phyloP scores from a whole-genome alignment of 2,113 vertebrate genomes.

The Pelecanoides urinatrix region DNA sequence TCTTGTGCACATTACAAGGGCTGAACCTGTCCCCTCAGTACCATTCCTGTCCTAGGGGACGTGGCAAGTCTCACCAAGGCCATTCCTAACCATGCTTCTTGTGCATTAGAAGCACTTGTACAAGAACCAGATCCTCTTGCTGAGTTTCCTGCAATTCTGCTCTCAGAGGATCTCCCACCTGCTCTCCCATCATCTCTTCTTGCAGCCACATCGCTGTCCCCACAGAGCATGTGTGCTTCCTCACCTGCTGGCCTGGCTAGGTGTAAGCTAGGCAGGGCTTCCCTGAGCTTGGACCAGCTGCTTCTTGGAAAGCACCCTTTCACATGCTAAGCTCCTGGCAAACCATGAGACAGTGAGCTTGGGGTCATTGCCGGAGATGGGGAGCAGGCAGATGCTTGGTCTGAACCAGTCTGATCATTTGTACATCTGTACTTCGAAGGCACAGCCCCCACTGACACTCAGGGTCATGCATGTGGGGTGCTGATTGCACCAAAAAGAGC shows the following conservation, averaged over 20 bases:
- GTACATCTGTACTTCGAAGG: background rate
- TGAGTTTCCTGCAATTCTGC: background rate
- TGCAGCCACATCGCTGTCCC: background rate
- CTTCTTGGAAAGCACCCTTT: background rate
- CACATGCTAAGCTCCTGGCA: background rate
- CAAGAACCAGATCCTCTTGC: background rate
- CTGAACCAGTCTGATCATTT: background rate
- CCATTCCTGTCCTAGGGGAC: background rate
- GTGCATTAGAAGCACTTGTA: background rate
- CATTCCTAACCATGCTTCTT: background rate
- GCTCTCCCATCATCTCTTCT: background rate
- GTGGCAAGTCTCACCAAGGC: background rate
- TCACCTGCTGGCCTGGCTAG: background rate
- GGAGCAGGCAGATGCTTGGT: background rate
- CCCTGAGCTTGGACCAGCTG: background rate
- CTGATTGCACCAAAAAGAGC: background rate
- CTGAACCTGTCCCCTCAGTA: background rate
- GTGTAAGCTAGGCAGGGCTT: background rate
- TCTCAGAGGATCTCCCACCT: background rate
- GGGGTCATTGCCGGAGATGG: background rate
- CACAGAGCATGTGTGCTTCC: background rate
- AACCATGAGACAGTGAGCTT: background rate
- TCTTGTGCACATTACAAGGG: background rate
- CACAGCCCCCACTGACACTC: background rate
- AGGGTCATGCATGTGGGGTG: background rate